A percentile compares a stretch with the other conserved stretches of the same genome.
These are phyloP conservation scores for Garra rufa DNA, from an alignment of 2,113 vertebrate species.

Conservation along the genomic window DNA sequence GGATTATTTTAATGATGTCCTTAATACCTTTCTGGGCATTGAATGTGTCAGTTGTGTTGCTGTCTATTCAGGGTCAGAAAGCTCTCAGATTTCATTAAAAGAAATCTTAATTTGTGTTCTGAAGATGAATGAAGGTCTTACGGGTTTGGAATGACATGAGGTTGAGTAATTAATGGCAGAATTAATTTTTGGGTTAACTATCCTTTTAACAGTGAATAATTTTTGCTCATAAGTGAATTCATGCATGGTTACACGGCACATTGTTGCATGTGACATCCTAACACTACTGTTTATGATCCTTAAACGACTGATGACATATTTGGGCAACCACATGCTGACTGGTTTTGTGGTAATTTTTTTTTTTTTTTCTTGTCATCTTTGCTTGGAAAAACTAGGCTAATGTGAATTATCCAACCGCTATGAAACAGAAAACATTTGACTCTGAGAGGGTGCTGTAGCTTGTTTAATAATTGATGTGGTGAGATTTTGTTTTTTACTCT, in stretches of 20 bases:
- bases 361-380: conserved; percentile 31
- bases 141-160: no score
- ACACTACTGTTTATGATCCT: conserved; percentile 7
- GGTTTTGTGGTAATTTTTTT: conserved; percentile 33
- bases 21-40: no score
- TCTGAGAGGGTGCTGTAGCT: conserved; percentile 42
- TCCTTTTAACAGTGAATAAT: neutral
- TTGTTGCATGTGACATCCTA: neutral
- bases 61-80: no score
- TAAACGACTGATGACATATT: neutral
- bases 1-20: no score
- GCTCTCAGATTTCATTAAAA: no score
- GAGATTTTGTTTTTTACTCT: conserved; percentile 37
- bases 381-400: conserved; percentile 50
- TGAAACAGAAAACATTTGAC: conserved; percentile 53
- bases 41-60: no score
- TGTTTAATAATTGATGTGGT: conserved; percentile 49
- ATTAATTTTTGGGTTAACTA: no score
- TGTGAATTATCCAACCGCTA: conserved; percentile 53
- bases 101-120: no score
- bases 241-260: neutral
- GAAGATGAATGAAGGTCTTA: no score
- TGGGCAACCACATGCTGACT: conserved; percentile 22
- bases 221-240: neutral
- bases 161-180: no score